A percentile compares a stretch with the other conserved stretches of the same genome.
Evolutionary conservation across 2,797 vertebrate genomes (phyloP).

Genomic region (Neosilurus mollespiculum): DNA sequence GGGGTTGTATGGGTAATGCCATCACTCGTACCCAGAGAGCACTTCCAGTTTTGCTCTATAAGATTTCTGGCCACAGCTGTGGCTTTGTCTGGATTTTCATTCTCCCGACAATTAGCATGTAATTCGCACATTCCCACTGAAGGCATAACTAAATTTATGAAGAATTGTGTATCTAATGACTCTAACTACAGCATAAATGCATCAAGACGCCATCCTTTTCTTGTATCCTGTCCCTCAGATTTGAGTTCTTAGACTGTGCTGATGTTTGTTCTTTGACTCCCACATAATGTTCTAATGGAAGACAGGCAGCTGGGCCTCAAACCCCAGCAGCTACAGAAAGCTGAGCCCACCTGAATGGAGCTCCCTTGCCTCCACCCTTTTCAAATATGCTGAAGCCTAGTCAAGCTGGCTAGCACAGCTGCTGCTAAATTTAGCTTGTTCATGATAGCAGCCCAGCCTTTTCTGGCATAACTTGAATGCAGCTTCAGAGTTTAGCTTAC

Average conservation of each 20-base stretch:
- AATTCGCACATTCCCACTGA: background rate
- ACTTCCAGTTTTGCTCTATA: background rate
- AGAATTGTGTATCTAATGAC: background rate
- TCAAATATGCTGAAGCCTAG: conserved; percentile 44
- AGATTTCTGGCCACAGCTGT: background rate
- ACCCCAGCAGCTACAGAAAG: conserved; percentile 19
- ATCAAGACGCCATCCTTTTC: background rate
- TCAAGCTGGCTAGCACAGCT: conserved; percentile 54
- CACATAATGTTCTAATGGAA: conserved; percentile 5
- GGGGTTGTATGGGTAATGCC: background rate
- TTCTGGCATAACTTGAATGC: conserved; percentile 11
- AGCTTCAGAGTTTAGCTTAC: background rate
- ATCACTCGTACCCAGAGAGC: background rate
- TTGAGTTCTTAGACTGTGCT: conserved; percentile 11
- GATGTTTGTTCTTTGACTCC: background rate
- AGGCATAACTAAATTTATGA: background rate
- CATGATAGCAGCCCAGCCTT: conserved; percentile 40
- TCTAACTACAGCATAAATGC: background rate
- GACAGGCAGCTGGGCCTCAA: conserved; percentile 37
- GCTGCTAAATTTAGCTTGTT: conserved; percentile 57
- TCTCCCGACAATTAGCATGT: background rate
- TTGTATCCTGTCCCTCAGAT: conserved; percentile 5
- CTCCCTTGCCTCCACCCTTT: conserved; percentile 41
- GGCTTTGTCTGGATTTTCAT: background rate
- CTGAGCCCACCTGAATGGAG: conserved; percentile 40